Conservation (phyloP, 2,888 invertebrate species). For the Tetragonula carbonaria region DNA sequence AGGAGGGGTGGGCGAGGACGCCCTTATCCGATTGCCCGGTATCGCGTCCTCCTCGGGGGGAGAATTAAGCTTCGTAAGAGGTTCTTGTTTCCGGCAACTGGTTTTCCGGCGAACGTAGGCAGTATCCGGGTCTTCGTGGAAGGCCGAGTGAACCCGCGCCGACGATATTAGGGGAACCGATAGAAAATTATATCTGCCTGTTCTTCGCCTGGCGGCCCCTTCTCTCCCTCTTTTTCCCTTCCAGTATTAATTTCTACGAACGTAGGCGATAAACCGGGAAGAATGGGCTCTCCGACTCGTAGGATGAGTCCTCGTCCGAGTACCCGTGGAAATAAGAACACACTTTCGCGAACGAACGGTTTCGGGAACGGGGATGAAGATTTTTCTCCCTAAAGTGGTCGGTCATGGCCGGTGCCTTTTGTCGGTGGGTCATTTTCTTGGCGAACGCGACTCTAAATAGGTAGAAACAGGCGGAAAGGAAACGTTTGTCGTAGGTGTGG, state of each 20-base stretch:
- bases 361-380: neutral
- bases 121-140: neutral
- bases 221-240: too few species aligned
- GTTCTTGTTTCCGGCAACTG: neutral
- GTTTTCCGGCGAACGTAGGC: neutral
- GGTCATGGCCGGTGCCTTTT: neutral
- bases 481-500: too few species aligned
- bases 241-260: slow-evolving; percentile 26
- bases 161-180: slow-evolving; percentile 17
- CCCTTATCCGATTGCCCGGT: slow-evolving; percentile 22
- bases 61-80: slow-evolving; percentile 18
- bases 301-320: neutral
- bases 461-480: too few species aligned
- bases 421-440: neutral
- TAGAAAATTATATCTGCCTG: slow-evolving; percentile 16
- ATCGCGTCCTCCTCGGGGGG: neutral
- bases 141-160: neutral
- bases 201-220: too few species aligned
- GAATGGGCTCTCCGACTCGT: neutral
- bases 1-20: too few species aligned
- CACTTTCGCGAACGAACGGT: neutral
- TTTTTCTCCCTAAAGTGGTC: neutral
- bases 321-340: neutral
- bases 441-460: too few species aligned
- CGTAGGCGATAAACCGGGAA: slow-evolving; percentile 16